Base-by-base conservation (phyloP, 2,888 invertebrate species). In the Penaeus monodon region DNA sequence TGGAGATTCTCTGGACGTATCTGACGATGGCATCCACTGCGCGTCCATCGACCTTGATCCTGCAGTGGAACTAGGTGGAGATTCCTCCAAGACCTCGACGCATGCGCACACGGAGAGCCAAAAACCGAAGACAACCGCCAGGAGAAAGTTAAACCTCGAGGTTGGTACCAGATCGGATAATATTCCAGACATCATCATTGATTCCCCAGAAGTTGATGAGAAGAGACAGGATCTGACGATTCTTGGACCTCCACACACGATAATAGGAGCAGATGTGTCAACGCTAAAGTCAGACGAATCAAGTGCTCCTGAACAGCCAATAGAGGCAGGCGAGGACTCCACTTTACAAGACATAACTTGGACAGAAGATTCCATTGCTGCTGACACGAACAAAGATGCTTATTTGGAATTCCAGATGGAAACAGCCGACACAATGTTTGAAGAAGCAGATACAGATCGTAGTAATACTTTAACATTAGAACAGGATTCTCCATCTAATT, bases 1-100 rank as follows among this genome's bases (percentile, higher is more conserved):
- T 12, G 73, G 70, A 24, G 82, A 82, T 29, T 86, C 86, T n/a
- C 44, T 78, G 24, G 83, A 79, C 64, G 79, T 70, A 49, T 87
- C 86, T n/a, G 83, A 87, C 20, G 86, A 87, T 20, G 83, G 83
- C 17, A 65, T 83, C 49, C 78, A 87, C 79, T 82, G 78, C 64
- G 65, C 20, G 8, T 86, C 86, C n/a, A 68, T 66, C 33, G 86
- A 77, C 38, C 33, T 86, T 12, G 78, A 82, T 20, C 82, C 73
- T 27, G 78, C 57, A 44, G 20, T 49, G 17, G 24, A 38, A 38
- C 17, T 22, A 22, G 2, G 24, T 24, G 24, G 57, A 17, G n/a
- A 77, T 24, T 49, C 22, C 2, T 33, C 38, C 74, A 74, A 33
- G 74, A 20, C 74, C 74, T 22, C 27, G 33, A 22, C 27, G 22